phyloP scores from a whole-genome alignment of 2,888 invertebrate species.

The Andrena praecox region DNA sequence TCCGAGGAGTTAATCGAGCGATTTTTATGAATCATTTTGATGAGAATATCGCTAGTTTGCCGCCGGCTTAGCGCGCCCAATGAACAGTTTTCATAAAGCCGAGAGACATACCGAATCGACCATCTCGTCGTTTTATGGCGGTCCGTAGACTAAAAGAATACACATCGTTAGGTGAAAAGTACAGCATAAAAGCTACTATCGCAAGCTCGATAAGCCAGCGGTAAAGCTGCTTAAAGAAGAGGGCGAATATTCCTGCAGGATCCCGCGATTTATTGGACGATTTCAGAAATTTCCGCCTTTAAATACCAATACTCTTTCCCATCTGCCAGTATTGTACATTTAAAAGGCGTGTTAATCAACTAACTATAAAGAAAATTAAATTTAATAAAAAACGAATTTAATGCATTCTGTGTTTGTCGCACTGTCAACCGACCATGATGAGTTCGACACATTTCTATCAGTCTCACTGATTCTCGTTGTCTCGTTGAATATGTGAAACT shows the following conservation, averaged over 20 bases:
- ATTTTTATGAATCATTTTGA: conserved; percentile 48
- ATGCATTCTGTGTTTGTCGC: too few relatives aligned
- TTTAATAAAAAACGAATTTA: too few relatives aligned
- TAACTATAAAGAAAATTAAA: too few relatives aligned
- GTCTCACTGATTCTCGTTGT: neutral
- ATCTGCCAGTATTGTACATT: too few relatives aligned
- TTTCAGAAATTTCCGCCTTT: neutral
- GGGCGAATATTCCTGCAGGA: conserved; percentile 25
- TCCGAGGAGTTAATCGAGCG: conserved; percentile 35
- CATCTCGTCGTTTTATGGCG: conserved; percentile 33
- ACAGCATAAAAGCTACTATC: conserved; percentile 23
- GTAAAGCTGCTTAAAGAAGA: conserved; percentile 21
- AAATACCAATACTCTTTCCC: too few relatives aligned
- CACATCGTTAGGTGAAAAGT: conserved; percentile 50
- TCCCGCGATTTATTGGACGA: neutral
- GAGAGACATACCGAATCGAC: conserved; percentile 42
- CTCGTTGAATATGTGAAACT: conserved; percentile 52
- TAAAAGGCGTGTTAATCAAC: too few relatives aligned
- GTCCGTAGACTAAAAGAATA: conserved; percentile 45
- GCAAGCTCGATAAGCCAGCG: conserved; percentile 37
- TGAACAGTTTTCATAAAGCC: conserved; percentile 44
- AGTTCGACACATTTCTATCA: too few relatives aligned
- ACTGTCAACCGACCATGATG: too few relatives aligned
- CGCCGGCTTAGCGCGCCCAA: conserved; percentile 20
- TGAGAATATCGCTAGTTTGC: conserved; percentile 24